A percentile compares a stretch with the other conserved stretches of the same genome.
Evolutionary conservation across 2,888 invertebrate genomes (phyloP).

Genomic region (Melipona bicolor): DNA sequence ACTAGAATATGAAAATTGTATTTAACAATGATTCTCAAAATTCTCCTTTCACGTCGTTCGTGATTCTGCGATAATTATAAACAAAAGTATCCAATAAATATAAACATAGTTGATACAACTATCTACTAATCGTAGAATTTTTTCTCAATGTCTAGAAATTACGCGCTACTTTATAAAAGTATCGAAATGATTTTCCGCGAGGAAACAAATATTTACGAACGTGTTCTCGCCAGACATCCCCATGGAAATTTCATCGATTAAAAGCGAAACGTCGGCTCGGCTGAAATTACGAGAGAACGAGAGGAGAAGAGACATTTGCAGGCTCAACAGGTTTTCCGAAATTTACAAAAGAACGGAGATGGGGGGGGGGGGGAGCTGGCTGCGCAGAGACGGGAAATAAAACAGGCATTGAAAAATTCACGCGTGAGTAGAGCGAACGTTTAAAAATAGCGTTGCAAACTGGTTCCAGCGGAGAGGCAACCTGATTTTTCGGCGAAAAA

Average conservation of each 20-base stretch:
- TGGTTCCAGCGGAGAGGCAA: not conserved
- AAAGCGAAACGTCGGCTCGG: not conserved
- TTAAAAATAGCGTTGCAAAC: not conserved
- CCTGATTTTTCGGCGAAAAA: constrained; percentile 6
- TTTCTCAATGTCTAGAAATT: not conserved
- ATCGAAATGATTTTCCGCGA: not conserved
- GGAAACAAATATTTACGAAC: not conserved
- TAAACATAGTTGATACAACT: too few relatives aligned
- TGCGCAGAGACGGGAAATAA: not conserved
- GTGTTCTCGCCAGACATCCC: too few relatives aligned
- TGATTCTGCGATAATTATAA: too few relatives aligned
- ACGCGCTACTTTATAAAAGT: not conserved
- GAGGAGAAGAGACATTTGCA: not conserved
- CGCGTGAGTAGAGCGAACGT: not conserved
- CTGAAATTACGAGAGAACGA: not conserved
- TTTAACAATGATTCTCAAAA: too few relatives aligned
- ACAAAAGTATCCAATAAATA: too few relatives aligned
- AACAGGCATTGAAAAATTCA: constrained; percentile 14
- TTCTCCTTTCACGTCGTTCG: too few relatives aligned
- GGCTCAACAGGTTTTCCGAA: constrained; percentile 6
- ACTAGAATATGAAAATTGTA: too few relatives aligned
- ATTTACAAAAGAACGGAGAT: not conserved
- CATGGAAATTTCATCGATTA: not conserved
- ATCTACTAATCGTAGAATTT: too few relatives aligned
- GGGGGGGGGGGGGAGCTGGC: too few relatives aligned